Conservation (phyloP, 2,888 invertebrate genomes). For the Ganaspis brasiliensis region DNA sequence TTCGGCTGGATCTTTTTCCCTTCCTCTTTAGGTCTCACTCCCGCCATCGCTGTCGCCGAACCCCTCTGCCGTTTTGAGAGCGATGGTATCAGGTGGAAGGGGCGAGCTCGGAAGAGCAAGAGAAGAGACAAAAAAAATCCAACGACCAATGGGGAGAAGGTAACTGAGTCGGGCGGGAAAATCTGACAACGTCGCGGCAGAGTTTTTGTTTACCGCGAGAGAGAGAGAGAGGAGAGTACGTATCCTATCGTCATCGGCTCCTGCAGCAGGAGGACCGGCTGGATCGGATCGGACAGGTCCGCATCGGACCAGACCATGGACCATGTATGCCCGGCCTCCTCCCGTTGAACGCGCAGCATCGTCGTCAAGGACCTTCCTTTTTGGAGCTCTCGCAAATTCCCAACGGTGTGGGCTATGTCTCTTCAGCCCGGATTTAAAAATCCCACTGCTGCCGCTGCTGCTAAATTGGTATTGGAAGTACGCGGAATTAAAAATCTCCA, state of each 20-base stretch:
- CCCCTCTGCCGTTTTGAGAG: conserved; percentile 63
- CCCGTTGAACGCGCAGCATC: conserved; percentile 55
- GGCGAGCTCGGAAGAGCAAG: conserved; percentile 48
- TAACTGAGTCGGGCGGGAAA: conserved; percentile 61
- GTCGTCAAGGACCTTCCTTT: conserved; percentile 37
- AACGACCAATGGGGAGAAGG: conserved; percentile 55
- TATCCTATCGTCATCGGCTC: conserved; percentile 58
- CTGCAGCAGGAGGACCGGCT: conserved; percentile 60
- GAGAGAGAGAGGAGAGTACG: conserved; percentile 63
- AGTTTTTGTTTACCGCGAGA: conserved; percentile 78
- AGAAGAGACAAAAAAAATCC: conserved; percentile 57
- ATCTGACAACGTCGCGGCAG: conserved; percentile 78
- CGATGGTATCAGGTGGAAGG: conserved; percentile 67
- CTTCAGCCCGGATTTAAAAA: conserved; percentile 26
- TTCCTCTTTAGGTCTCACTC: conserved; percentile 32
- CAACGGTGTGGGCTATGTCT: conserved; percentile 23
- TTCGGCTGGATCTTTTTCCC: conserved; percentile 25
- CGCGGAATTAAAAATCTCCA: conserved; percentile 23
- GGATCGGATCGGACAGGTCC: conserved; percentile 42
- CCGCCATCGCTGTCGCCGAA: conserved; percentile 38
- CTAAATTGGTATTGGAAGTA: conserved; percentile 34
- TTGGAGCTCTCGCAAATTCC: conserved; percentile 36
- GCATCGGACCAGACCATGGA: conserved; percentile 41
- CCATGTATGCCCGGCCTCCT: conserved; percentile 44
- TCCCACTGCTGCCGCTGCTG: conserved; percentile 3